Percentiles rank a stretch among this genome's conserved stretches.
Conservation (phyloP, 2,113 vertebrate genomes). For the Cyanoderma ruficeps region DNA sequence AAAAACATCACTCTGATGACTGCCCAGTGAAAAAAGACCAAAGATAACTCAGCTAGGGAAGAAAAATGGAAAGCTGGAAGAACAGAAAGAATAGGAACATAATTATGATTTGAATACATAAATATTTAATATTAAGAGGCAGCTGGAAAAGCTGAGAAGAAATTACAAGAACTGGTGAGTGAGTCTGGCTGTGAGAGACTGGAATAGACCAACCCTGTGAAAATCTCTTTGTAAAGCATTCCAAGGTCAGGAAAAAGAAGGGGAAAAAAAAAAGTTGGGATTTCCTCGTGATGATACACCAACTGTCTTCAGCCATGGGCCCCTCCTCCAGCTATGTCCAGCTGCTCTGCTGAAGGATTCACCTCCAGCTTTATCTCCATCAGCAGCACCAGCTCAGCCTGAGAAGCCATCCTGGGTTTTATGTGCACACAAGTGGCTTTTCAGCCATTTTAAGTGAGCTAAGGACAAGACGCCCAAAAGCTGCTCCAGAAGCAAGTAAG, state of each 20-base stretch:
- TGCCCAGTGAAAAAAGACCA: background rate
- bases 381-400: background rate
- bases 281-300: background rate
- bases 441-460: background rate
- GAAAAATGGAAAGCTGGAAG: background rate
- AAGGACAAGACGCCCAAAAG: background rate
- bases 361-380: background rate
- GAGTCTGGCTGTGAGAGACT: background rate
- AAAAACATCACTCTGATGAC: background rate
- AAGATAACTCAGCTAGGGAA: background rate
- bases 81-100: background rate
- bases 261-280: background rate
- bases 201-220: background rate
- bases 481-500: background rate
- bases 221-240: background rate
- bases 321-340: background rate
- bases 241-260: background rate
- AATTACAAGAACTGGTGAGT: background rate
- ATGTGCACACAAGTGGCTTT: background rate
- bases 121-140: background rate
- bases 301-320: background rate
- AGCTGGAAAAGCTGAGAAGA: background rate
- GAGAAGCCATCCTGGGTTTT: background rate
- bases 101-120: background rate
- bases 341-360: background rate